phyloP scores from a whole-genome alignment of 35 echinoderm and acorn worm species.

The Hemicentrotus pulcherrimus region DNA sequence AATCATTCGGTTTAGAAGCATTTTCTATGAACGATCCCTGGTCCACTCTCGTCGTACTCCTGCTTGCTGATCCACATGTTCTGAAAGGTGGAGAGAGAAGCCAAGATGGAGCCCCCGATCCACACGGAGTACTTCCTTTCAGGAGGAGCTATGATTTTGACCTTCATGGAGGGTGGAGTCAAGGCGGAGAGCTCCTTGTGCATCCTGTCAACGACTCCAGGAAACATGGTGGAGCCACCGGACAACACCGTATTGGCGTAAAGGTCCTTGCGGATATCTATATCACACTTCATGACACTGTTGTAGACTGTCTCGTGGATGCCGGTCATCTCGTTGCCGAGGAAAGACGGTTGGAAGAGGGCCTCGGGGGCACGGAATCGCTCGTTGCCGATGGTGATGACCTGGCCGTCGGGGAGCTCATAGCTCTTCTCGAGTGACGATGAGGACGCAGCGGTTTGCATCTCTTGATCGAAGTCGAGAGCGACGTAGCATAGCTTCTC shows the following conservation, averaged over 20 bases:
- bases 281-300: slow-evolving; percentile 85
- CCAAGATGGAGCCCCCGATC: slow-evolving; percentile 91
- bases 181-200: slow-evolving; percentile 79
- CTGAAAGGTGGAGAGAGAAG: slow-evolving; percentile 91
- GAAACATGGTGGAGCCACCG: slow-evolving; percentile 89
- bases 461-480: slow-evolving; percentile 90
- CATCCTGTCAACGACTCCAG: slow-evolving; percentile 90
- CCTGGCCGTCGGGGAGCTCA: slow-evolving; percentile 87
- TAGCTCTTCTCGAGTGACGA: slow-evolving; percentile 91
- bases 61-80: slow-evolving; percentile 99
- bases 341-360: slow-evolving; percentile 68
- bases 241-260: slow-evolving; percentile 88
- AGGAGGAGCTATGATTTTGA: slow-evolving; percentile 89
- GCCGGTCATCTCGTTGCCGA: slow-evolving; percentile 70
- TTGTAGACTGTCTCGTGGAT: slow-evolving; percentile 88
- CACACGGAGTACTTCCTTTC: slow-evolving; percentile 96
- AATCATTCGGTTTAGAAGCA: slow-evolving; percentile 67
- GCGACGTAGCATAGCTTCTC: slow-evolving; percentile 90
- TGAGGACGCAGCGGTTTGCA: slow-evolving; percentile 67
- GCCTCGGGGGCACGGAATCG: slow-evolving; percentile 75
- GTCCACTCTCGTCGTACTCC: slow-evolving; percentile 90
- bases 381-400: slow-evolving; percentile 95
- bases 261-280: slow-evolving; percentile 80
- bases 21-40: slow-evolving; percentile 86
- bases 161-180: slow-evolving; percentile 87